Evolutionary conservation across 2,113 vertebrate genomes (phyloP), one percentile per base, ranked within the genome.

Genomic region (Rhinolophus sinicus): DNA sequence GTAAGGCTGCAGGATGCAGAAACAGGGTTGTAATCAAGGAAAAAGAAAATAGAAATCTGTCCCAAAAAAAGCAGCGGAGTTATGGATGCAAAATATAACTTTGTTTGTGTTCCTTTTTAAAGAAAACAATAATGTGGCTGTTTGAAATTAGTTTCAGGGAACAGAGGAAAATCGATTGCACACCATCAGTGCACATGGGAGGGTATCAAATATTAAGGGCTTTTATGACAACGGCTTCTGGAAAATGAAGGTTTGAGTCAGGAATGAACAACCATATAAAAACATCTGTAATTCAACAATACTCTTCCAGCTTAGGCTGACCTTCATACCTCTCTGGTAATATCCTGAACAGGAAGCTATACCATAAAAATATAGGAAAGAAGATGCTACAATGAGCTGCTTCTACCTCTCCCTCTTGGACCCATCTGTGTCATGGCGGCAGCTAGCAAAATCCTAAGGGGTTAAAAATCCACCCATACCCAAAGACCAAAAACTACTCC

Each of bases 401-500:
- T 90, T 93, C 88, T 90, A 85, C 5, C 60, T 90, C 54, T 50
- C 85, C 16, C 72, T 93, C 72, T 62, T 81, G 38, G 50, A 88
- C n/a, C 60, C 75, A 65, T 21, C 75, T 56, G 38, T 47, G 40
- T 87, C 64, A 84, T n/a, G 67, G 72, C 30, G 83, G 69, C 10
- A 94, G 67, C 76, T 82, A 90, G 54, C 62, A 85, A 97, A 95
- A 94, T 40, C 40, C 47, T 95, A 96, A 77, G 65, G 86, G 65
- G 77, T 69, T 88, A 88, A 95, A 96, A 96, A 72, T 85, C 93
- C 85, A 95, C 65, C 95, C 73, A 85, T 88, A 93, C 85, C 97
- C 95, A 85, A 56, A 82, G 28, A 93, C 28, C 91, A 94, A 81
- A 96, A 95, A 81, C 96, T 97, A 97, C 82, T 97, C 97, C 96